phyloP scores from a whole-genome alignment of 2,113 vertebrate species.

The Ifrita kowaldi region DNA sequence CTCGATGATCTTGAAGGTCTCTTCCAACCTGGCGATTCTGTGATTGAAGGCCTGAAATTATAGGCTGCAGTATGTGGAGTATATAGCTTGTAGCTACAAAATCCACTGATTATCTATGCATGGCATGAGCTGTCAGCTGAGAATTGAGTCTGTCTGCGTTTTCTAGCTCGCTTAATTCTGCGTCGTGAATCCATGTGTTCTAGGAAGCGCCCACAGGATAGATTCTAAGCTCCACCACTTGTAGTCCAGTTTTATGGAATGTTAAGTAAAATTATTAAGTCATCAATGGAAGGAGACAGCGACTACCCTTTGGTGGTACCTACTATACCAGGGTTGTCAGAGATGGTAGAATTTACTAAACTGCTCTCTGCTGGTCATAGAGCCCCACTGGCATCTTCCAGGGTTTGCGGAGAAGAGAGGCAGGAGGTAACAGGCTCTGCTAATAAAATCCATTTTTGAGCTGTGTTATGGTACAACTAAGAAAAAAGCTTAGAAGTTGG shows the following conservation, averaged over 20 bases:
- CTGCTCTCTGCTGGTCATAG: not conserved
- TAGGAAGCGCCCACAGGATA: not conserved
- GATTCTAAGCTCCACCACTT: too few relatives aligned
- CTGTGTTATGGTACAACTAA: not conserved
- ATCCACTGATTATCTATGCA: not conserved
- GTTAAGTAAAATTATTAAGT: not conserved
- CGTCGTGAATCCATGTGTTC: accelerated
- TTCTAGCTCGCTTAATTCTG: not conserved
- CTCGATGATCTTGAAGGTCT: too few relatives aligned
- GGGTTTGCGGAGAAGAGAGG: too few relatives aligned
- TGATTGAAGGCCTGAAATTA: not conserved
- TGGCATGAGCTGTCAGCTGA: not conserved
- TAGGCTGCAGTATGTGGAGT: not conserved
- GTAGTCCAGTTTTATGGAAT: not conserved
- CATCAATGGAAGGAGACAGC: not conserved
- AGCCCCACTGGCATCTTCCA: accelerated
- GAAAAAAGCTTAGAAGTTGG: not conserved
- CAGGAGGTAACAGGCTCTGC: not conserved
- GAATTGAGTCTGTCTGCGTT: too few relatives aligned
- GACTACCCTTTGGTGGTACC: not conserved
- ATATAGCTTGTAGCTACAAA: not conserved
- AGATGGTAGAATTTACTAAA: too few relatives aligned
- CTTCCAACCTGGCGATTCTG: too few relatives aligned
- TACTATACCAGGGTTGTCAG: accelerated
- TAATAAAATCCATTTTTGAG: not conserved